Percentiles rank a stretch among this genome's conserved stretches.
Evolutionary conservation across 2,888 invertebrate genomes (phyloP).

Genomic region (Aporophyla lueneburgensis): DNA sequence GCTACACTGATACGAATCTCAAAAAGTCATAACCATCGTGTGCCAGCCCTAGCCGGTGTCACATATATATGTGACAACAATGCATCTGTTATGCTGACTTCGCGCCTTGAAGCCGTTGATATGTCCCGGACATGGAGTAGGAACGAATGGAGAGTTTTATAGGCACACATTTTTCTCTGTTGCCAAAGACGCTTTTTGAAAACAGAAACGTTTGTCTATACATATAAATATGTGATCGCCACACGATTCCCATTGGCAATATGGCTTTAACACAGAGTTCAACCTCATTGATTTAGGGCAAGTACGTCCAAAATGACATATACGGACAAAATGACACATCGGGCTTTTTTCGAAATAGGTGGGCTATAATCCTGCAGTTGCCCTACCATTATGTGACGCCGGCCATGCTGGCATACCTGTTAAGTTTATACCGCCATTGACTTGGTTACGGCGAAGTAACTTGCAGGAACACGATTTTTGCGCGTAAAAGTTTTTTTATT

Average conservation of each 20-base stretch:
- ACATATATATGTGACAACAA: conserved; percentile 81
- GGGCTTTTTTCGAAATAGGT: too few relatives aligned
- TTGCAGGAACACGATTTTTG: too few relatives aligned
- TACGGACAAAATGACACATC: too few relatives aligned
- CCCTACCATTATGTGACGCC: too few relatives aligned
- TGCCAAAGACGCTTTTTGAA: background rate
- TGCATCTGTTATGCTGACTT: conserved; percentile 71
- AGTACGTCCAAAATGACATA: too few relatives aligned
- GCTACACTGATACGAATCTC: conserved; percentile 36
- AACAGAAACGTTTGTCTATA: too few relatives aligned
- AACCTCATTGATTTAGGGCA: too few relatives aligned
- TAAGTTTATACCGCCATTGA: too few relatives aligned
- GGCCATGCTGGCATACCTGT: too few relatives aligned
- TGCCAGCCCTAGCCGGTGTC: conserved; percentile 67
- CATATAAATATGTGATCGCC: background rate
- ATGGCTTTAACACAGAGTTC: background rate
- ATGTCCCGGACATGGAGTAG: conserved; percentile 39
- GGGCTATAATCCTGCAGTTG: too few relatives aligned
- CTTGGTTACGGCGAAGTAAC: too few relatives aligned
- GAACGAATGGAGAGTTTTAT: conserved; percentile 30
- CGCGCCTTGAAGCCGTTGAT: conserved; percentile 53
- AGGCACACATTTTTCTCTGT: background rate
- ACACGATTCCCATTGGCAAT: fast-evolving
- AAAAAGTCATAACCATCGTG: conserved; percentile 19
- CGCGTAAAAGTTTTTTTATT: too few relatives aligned